Evolutionary conservation across 2,888 invertebrate species (phyloP).

Genomic region (Lycophotia porphyrea): DNA sequence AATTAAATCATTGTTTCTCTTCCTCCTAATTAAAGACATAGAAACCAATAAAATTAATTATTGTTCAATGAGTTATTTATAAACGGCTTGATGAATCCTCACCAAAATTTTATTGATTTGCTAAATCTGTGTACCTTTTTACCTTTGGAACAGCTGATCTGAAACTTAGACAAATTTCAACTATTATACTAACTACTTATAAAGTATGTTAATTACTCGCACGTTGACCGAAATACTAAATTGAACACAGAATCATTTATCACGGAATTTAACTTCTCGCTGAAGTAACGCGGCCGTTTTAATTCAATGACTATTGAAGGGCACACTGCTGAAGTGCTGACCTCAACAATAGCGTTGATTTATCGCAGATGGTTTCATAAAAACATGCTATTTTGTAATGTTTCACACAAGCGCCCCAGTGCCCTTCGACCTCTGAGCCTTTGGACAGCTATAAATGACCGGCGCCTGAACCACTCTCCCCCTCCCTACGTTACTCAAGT

Average conservation of each 20-base stretch:
- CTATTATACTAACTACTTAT: conserved; percentile 15
- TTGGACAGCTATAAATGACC: conserved; percentile 60
- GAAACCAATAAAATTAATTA: not conserved
- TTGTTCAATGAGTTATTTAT: conserved; percentile 18
- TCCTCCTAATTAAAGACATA: conserved; percentile 5
- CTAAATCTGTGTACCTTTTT: not conserved
- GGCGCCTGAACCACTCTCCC: conserved; percentile 17
- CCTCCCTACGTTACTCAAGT: conserved; percentile 20
- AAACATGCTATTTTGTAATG: conserved; percentile 45
- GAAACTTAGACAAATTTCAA: conserved; percentile 15
- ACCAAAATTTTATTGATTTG: not conserved
- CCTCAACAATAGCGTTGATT: conserved; percentile 44
- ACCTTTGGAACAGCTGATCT: not conserved
- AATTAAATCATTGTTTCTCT: not conserved
- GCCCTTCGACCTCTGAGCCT: conserved; percentile 36
- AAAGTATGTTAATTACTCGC: conserved; percentile 53
- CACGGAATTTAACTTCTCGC: conserved; percentile 45
- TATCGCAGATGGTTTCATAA: conserved; percentile 48
- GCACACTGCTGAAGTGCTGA: conserved; percentile 29
- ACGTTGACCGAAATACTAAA: conserved; percentile 42
- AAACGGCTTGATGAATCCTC: conserved; percentile 5
- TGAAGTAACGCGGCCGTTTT: conserved; percentile 34
- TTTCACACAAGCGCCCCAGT: conserved; percentile 37
- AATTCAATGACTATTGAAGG: conserved; percentile 39
- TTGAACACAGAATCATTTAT: conserved; percentile 46